Percentiles rank a stretch among this genome's conserved stretches.
Evolutionary conservation across 2,113 vertebrate species (phyloP).

Genomic region (Gallinago jamesoni): DNA sequence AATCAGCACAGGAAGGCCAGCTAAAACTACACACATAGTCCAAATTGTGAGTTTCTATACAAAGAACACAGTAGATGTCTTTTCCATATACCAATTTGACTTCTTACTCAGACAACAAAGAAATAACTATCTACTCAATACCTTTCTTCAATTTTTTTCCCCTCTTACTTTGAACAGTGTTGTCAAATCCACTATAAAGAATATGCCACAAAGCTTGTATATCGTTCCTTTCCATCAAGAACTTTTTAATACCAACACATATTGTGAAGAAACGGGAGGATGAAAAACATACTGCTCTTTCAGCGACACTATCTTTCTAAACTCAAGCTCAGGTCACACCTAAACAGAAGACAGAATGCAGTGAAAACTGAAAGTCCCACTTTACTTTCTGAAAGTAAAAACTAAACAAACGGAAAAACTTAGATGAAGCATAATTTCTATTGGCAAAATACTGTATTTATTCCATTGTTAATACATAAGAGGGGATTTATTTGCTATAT

Average conservation of each 20-base stretch:
- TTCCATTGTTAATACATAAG: constrained; percentile 51
- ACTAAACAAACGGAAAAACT: not conserved
- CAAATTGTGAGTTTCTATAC: not conserved
- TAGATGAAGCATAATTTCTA: not conserved
- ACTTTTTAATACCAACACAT: not conserved
- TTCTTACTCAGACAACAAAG: not conserved
- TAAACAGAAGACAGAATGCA: not conserved
- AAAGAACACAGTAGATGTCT: not conserved
- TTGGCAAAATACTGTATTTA: not conserved
- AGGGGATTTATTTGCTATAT: constrained; percentile 36
- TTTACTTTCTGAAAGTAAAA: not conserved
- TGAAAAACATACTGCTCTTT: not conserved
- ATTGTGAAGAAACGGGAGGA: not conserved
- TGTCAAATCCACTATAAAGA: not conserved
- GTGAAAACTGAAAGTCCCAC: not conserved
- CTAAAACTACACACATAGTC: not conserved
- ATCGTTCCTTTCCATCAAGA: not conserved
- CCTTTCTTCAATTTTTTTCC: not conserved
- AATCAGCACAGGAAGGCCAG: not conserved
- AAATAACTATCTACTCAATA: not conserved
- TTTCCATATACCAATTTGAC: rapidly evolving
- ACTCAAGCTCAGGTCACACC: not conserved
- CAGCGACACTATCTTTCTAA: not conserved
- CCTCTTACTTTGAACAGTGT: not conserved
- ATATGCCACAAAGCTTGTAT: not conserved